phyloP scores from a whole-genome alignment of 2,888 invertebrate species.

The Oeneis ivallda region DNA sequence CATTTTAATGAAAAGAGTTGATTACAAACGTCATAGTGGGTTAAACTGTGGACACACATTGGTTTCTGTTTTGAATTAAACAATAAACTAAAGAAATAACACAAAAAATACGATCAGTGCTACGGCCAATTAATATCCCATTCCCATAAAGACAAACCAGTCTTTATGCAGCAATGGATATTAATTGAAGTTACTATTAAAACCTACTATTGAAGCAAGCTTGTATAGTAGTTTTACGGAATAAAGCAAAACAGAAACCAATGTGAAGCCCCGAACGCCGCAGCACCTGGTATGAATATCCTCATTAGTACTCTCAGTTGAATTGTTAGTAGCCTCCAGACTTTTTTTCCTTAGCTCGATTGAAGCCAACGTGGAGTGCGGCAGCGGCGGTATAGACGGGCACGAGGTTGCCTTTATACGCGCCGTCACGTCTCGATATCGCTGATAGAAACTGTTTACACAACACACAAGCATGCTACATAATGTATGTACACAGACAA shows the following conservation, averaged over 20 bases:
- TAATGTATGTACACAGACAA: constrained; percentile 28
- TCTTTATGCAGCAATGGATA: no score
- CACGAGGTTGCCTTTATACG: constrained; percentile 93
- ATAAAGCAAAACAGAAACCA: constrained; percentile 38
- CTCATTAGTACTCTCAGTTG: constrained; percentile 65
- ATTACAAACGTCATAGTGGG: constrained; percentile 22
- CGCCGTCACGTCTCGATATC: constrained; percentile 92
- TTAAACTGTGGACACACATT: constrained; percentile 28
- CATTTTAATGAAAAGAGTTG: constrained; percentile 22
- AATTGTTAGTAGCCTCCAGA: constrained; percentile 66
- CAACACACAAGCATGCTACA: constrained; percentile 46
- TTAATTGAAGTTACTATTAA: no score
- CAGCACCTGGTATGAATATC: constrained; percentile 76
- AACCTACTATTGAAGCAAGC: no score
- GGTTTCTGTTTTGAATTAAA: constrained; percentile 26
- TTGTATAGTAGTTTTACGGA: background rate
- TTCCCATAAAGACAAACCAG: no score
- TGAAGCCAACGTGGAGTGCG: constrained; percentile 63
- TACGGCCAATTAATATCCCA: no score
- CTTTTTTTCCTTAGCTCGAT: constrained; percentile 59
- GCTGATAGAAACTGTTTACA: constrained; percentile 91
- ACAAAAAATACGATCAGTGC: no score
- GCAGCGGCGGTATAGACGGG: constrained; percentile 86
- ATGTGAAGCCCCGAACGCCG: constrained; percentile 48
- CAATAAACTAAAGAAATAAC: no score